phyloP scores from a whole-genome alignment of 2,113 vertebrate genomes.

The Prunella fulvescens region DNA sequence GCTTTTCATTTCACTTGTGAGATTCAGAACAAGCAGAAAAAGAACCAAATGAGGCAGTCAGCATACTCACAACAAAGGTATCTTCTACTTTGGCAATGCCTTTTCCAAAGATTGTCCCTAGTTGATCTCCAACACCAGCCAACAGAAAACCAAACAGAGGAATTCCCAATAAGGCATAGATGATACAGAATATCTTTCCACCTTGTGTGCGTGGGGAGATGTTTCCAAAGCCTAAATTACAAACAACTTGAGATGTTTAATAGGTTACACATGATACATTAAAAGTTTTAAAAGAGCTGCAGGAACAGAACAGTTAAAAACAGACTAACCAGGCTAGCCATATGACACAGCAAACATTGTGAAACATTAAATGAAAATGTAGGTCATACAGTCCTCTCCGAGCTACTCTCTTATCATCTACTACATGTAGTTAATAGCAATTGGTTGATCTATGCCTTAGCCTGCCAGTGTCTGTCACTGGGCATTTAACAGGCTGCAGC shows the following conservation, averaged over 20 bases:
- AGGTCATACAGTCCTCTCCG: background rate
- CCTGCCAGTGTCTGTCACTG: background rate
- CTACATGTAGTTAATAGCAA: background rate
- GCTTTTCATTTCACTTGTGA: background rate
- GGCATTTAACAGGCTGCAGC: background rate
- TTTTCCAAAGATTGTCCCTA: constrained; percentile 98
- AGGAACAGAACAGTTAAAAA: background rate
- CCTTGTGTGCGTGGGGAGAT: constrained; percentile 95
- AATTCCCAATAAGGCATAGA: constrained; percentile 96
- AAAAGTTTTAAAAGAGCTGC: background rate
- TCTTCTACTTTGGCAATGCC: constrained; percentile 96
- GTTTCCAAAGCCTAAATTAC: constrained; percentile 91
- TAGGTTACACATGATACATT: background rate
- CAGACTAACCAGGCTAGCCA: background rate
- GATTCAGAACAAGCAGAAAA: background rate
- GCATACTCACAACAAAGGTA: constrained; percentile 90
- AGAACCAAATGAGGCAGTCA: background rate
- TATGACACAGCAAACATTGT: background rate
- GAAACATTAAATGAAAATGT: background rate
- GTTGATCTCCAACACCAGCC: constrained; percentile 96
- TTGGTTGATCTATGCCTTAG: background rate
- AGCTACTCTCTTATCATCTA: background rate
- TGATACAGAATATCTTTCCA: constrained; percentile 96
- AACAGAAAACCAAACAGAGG: constrained; percentile 96
- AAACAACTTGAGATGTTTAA: constrained; percentile 57